phyloP scores from a whole-genome alignment of 1,140 invertebrate genomes.

The Apis cerana region DNA sequence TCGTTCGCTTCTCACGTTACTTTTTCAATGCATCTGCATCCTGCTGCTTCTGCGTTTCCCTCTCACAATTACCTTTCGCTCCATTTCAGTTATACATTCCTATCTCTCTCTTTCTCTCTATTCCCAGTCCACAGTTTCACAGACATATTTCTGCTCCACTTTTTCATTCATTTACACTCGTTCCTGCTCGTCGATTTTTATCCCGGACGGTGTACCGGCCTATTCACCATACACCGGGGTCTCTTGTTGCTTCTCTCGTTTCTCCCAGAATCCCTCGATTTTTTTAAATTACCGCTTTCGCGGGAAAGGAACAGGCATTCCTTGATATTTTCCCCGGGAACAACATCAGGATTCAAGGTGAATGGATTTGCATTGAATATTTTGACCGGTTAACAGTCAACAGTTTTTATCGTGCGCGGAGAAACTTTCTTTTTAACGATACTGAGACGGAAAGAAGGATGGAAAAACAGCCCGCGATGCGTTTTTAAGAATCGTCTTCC shows the following conservation, averaged over 20 bases:
- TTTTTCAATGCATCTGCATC: constrained; percentile 36
- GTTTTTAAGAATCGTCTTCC: too few species aligned
- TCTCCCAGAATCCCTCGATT: constrained; percentile 15
- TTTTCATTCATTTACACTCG: constrained; percentile 33
- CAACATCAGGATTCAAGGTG: background rate
- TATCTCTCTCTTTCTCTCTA: too few species aligned
- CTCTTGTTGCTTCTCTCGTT: constrained; percentile 10
- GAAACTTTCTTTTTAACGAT: too few species aligned
- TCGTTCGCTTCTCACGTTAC: constrained; percentile 37
- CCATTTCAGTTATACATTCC: constrained; percentile 1
- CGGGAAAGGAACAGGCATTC: background rate
- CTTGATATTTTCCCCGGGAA: background rate
- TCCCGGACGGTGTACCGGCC: constrained; percentile 1
- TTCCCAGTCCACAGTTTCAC: constrained; percentile 7
- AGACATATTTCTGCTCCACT: constrained; percentile 39
- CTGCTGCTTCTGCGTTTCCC: constrained; percentile 21
- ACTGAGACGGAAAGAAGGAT: too few species aligned
- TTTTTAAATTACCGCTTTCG: constrained; percentile 4
- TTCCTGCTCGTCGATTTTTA: constrained; percentile 17
- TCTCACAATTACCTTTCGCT: constrained; percentile 29
- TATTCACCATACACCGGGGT: constrained; percentile 16
- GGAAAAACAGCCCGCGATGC: too few species aligned
- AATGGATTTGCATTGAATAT: background rate
- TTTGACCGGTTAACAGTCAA: background rate
- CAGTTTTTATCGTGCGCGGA: too few species aligned